Evolutionary conservation across 2,113 vertebrate species (phyloP), one percentile per base, ranked within the genome.

Genomic region (Calyptomena viridis): DNA sequence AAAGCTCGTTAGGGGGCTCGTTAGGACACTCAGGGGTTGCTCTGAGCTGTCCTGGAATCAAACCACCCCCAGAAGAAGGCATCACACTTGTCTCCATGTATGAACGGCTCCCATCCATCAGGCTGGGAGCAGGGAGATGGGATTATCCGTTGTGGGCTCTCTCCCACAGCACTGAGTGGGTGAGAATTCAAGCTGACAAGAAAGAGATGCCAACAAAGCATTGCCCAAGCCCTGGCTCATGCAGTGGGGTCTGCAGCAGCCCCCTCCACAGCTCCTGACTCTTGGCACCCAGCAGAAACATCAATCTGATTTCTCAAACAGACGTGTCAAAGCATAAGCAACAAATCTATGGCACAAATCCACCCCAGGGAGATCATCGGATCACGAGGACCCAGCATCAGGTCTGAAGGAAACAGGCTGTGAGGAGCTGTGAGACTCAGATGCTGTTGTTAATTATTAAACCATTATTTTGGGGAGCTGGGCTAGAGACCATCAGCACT

Each of bases 381-480:
- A 15, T 80, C 84, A 62, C 19, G 39, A 91, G 89, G 62, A 83
- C 58, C 27, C 67, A 76, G 87, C 89, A 37, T 58, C 67, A 53
- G 4, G 18, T 75, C 69, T 35, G 66, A 53, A 84, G 80, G 64
- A 31, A 87, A 58, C 20, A 14, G 71, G 66, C 78, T 50, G 42
- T 25, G 59, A 94, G 85, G 84, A 19, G 18, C 74, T 55, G 39
- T 1, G 49, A 82, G 84, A 14, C n/a, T 37, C 56, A 69, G 93
- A 58, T 78, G 81, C 91, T 95, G 95, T 27, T 95, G 87, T 87
- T 89, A 87, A 93, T 97, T 93, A 95, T 66, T 50, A 8, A 67
- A 49, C 67, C 46, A 20, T 91, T 93, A 46, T 5, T 58, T 1
- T 19, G 78, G 81, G 91, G 89, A 91, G 59, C 91, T 80, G 82